Evolutionary conservation across 2,113 vertebrate genomes (phyloP), one percentile per base, ranked within the genome.

Genomic region (Glaucidium brasilianum): DNA sequence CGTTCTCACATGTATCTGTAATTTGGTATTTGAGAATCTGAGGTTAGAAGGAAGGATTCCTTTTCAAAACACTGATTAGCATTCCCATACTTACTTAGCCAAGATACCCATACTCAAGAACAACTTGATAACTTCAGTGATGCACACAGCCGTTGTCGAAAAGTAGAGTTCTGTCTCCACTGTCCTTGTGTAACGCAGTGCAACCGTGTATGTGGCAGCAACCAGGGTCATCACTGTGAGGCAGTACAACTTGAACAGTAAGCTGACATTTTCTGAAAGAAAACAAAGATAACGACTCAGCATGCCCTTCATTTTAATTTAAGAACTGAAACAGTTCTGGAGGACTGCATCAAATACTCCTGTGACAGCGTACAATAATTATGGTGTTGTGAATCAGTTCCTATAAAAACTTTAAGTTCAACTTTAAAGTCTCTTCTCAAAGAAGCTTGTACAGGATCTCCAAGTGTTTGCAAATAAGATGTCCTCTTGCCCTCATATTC

Each of bases 161-260:
- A 99, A 99, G 97, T 99, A 99, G 85, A 99, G 96, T 0, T 99
- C 98, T 8, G 98, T 77, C 16, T 97, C 97, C 30, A 98, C 90
- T 3, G 99, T 98, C 94, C 99, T 98, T 3, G 99, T 99, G 98
- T 99, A 99, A 11, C 99, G 97, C 59, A 99, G 77, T 0, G 98
- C 98, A 50, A 99, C 98, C 0, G 99, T 99, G 71, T 99, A 99
- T 0, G 98, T 94, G n/a, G 99, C 99, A 20, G 99, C 99, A 82
- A 99, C 98, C 97, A 99, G 95, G 16, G 99, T 99, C 99, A 99
- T 99, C 97, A 99, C 99, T 0, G 98, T 96, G 84, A 99, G 98
- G 93, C 99, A 99, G 98, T 99, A 99, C 72, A 99, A 85, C 95
- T 99, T 99, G 98, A 99, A 99, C 29, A 97, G 67, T n/a, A 99